Base-by-base conservation (phyloP, 2,888 invertebrate species). In the Rambutsinella grinnellia region DNA sequence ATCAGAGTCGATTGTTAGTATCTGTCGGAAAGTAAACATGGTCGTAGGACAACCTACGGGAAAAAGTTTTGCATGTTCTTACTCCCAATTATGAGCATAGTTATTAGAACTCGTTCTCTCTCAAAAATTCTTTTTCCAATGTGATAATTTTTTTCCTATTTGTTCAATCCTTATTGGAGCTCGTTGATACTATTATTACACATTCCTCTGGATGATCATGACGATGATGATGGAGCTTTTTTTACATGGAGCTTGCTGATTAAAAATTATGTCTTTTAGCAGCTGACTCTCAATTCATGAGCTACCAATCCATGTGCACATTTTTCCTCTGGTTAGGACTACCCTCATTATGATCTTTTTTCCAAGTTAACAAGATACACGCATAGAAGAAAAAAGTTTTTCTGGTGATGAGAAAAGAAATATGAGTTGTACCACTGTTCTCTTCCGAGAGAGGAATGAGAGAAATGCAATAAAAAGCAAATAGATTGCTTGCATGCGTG, bases 401-500 rank as follows among this genome's bases (percentile, higher is more conserved):
- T 36, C 13, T 36, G n/a, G n/a, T n/a, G 36, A 36, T 36, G 36
- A 36, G 36, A 36, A 36, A 36, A 36, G 13, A 36, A 36, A 8
- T 36, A 36, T 36, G 36, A 36, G n/a, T 13, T 36, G 36, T 36
- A 36, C 6, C 36, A 36, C 6, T 36, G 36, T n/a, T n/a, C n/a
- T n/a, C n/a, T n/a, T n/a, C n/a, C n/a, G n/a, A 5, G 36, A 36
- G 36, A 36, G 36, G 36, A 36, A 6, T 15, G 54, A 56, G 54
- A 23, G 27, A 60, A 60, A 27, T 36, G 36, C 36, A 36, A 36
- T 44, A 60, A 21, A 46, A n/a, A 28, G 19, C 17, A 27, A 61
- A 70, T 53, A 61, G 54, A 70, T 70, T 44, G 62, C 53, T 70
- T 70, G 62, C 62, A 70, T 56, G 70, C 62, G 46, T 60, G 46